Evolutionary conservation across 2,113 vertebrate species (phyloP), one percentile per base, ranked within the genome.

Genomic region (Equus quagga): DNA sequence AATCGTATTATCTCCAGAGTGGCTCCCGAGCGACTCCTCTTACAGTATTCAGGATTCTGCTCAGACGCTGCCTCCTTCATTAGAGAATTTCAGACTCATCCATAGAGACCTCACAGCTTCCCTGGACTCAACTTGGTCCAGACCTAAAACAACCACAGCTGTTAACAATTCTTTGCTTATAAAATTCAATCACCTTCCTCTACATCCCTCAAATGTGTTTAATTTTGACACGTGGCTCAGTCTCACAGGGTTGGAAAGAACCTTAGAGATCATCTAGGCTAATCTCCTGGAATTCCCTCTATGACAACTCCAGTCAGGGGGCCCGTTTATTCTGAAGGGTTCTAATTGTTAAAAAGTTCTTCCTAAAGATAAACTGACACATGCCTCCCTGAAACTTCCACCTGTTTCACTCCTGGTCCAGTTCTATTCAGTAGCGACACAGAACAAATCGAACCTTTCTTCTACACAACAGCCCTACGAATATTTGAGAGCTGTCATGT

Each of bases 121-220:
- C 83, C 51, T 41, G 51, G 83, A 69, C 33, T 94, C 41, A 49
- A 56, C 21, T 69, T 54, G 12, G 8, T 28, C 62, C 24, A 23
- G 4, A 78, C 65, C 65, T 78, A 58, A 94, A 82, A 82, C 18
- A 75, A 70, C 19, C 78, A 86, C 14, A 86, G 46, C 62, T 92
- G 62, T 13, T 81, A 64, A 94, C 3, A 82, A 91, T 84, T 75
- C 56, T 75, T 89, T 73, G 8, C 44, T 51, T 90, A 69, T 87
- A 83, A 97, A 73, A 90, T 94, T 86, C 26, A 62, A 26, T 85
- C 89, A 17, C 17, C 51, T 95, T 95, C 33, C 54, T 91, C 89
- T 81, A 69, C 3, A 21, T 56, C 19, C 33, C 49, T 19, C n/a
- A 96, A 73, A 67, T 78, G 3, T 36, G 31, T 88, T 79, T 67